phyloP scores from a whole-genome alignment of 2,888 invertebrate species.

The Pollenia griseotomentosa region DNA sequence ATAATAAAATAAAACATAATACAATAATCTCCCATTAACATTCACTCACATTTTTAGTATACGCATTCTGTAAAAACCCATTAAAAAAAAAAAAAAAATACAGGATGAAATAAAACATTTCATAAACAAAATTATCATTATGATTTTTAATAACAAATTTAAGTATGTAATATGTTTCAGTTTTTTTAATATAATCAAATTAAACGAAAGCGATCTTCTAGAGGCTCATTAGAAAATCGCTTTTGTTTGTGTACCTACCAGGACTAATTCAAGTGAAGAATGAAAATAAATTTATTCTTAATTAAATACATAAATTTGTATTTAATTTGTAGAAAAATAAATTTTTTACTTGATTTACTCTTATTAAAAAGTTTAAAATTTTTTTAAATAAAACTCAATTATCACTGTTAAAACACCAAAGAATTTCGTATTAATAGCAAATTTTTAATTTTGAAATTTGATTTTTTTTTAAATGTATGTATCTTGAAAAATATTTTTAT shows the following conservation, averaged over 20 bases:
- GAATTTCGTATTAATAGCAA: slow-evolving; percentile 41
- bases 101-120: neutral
- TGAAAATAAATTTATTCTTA: neutral
- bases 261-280: slow-evolving; percentile 68
- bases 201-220: slow-evolving; percentile 72
- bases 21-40: slow-evolving; percentile 25
- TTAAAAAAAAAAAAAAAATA: neutral
- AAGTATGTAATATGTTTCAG: too few species aligned
- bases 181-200: neutral
- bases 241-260: slow-evolving; percentile 63
- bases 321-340: neutral
- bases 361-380: neutral
- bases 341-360: slow-evolving; percentile 58
- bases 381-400: slow-evolving; percentile 31
- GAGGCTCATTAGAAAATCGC: slow-evolving; percentile 75
- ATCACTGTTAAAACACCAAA: slow-evolving; percentile 57
- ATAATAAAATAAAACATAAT: slow-evolving; percentile 18
- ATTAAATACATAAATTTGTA: neutral
- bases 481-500: neutral
- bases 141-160: too few species aligned
- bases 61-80: neutral
- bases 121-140: too few species aligned
- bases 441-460: slow-evolving; percentile 42
- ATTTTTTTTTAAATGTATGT: slow-evolving; percentile 15
- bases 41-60: slow-evolving; percentile 9